These are phyloP conservation scores for Hesperophylax magnus DNA, from an alignment of 1,140 invertebrate species.

Conservation along the genomic window DNA sequence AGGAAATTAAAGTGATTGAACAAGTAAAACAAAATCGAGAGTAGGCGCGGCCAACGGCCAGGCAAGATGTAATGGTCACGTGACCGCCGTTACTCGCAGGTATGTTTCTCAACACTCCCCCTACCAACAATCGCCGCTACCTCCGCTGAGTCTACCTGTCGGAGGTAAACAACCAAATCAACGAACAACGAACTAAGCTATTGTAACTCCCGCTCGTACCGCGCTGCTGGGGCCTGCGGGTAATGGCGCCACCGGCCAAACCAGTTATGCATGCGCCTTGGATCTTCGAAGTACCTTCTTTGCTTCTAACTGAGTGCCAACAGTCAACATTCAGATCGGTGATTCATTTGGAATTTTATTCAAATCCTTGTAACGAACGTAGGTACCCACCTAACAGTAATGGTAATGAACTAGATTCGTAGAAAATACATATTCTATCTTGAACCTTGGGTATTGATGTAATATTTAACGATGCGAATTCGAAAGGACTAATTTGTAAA, in stretches of 20 bases:
- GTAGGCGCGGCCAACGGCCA: conserved; percentile 54
- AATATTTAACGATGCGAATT: too few relatives aligned
- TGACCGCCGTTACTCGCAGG: conserved; percentile 47
- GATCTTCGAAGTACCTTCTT: too few relatives aligned
- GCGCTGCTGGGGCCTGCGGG: neutral
- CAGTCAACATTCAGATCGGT: too few relatives aligned
- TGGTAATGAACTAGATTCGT: too few relatives aligned
- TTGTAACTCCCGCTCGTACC: conserved; percentile 9
- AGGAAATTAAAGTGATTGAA: conserved; percentile 19
- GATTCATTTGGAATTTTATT: too few relatives aligned
- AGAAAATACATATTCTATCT: too few relatives aligned
- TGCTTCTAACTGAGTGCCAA: too few relatives aligned
- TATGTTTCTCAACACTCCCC: conserved; percentile 48
- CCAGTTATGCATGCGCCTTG: conserved; percentile 25
- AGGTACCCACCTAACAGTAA: too few relatives aligned
- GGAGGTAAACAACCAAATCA: conserved; percentile 45
- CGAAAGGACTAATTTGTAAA: too few relatives aligned
- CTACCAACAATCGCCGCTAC: neutral
- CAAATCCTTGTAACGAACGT: too few relatives aligned
- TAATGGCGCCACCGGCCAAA: conserved; percentile 39
- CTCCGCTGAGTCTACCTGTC: conserved; percentile 36
- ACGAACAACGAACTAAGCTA: neutral
- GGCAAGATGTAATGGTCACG: conserved; percentile 48
- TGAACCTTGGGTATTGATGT: too few relatives aligned
- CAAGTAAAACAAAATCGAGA: conserved; percentile 48